Base-by-base conservation (phyloP, 2,113 vertebrate species). In the Charadrius vociferus region DNA sequence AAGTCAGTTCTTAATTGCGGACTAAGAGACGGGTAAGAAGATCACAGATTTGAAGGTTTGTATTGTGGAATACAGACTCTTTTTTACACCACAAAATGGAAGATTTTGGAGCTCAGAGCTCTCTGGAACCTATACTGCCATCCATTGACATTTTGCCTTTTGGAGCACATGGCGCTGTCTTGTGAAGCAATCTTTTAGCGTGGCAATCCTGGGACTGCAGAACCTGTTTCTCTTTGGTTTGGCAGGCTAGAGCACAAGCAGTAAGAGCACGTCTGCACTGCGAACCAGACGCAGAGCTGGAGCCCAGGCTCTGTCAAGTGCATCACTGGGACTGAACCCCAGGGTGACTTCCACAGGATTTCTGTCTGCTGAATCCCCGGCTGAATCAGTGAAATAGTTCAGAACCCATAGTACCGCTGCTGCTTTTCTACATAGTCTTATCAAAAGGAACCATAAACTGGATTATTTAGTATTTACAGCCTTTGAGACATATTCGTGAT, bases 221-320 rank as follows among this genome's bases (percentile, higher is more conserved):
- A 95, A 88, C 75, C 55, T 43, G 20, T 80, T 86, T 92, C 20
- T n/a, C 45, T 83, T 55, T 90, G 86, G 43, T 81, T 81, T 75
- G 73, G 70, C 63, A 78, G 26, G 30, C 43, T 62, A 12, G 34
- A 65, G 78, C 36, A n/a, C 53, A 23, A 30, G 24, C 73, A 8
- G 9, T 53, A 36, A 24, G 27, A 22, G 49, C 87, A 91, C 12
- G 24, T 83, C 24, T 1, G 1, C 37, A 23, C 29, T 3, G 4
- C 0, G 0, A 37, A 41, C 27, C 66, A 45, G 16, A 12, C 0
- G 1, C 47, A 9, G 19, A 4, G 29, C 63, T 17, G 63, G 36
- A 83, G 59, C 41, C 14, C 47, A 14, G 50, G 32, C 36, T 92
- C 53, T 3, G 0, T 12, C 65, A 47, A 37, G 36, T 1, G 15